A percentile compares a stretch with the other conserved stretches of the same genome.
Conservation (phyloP, 2,888 invertebrate species). For the Syritta pipiens region DNA sequence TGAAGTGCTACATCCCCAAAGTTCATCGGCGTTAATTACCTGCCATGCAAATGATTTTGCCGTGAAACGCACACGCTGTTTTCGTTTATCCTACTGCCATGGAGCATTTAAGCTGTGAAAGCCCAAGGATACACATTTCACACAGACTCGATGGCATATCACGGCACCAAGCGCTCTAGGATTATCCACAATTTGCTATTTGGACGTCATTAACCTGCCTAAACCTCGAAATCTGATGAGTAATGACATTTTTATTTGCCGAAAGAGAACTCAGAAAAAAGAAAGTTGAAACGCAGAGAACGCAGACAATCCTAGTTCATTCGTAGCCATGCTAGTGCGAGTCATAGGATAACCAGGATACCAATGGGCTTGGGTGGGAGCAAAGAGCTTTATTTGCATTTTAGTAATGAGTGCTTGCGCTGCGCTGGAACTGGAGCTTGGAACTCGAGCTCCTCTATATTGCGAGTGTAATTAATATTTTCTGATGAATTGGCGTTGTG, state of each 20-base stretch:
- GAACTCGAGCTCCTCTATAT: neutral
- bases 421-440: neutral
- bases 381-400: slow-evolving; percentile 40
- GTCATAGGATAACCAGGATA: neutral
- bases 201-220: slow-evolving; percentile 1
- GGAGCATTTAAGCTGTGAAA: slow-evolving; percentile 25
- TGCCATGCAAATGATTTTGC: slow-evolving; percentile 15
- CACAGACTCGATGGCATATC: neutral
- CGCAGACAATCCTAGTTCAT: neutral
- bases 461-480: slow-evolving; percentile 56
- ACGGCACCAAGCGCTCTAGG: slow-evolving; percentile 21
- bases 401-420: slow-evolving; percentile 30
- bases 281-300: no score
- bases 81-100: neutral
- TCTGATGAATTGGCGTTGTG: slow-evolving; percentile 58
- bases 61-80: neutral
- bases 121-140: slow-evolving; percentile 23
- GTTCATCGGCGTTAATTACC: slow-evolving; percentile 47
- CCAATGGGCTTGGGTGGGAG: neutral
- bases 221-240: slow-evolving; percentile 50
- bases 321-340: neutral
- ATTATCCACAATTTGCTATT: slow-evolving; percentile 46
- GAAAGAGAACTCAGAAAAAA: no score
- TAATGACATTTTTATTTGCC: slow-evolving; percentile 18
- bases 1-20: slow-evolving; percentile 10